Conservation (phyloP, 2,888 invertebrate genomes). For the Lithophane semibrunnea region DNA sequence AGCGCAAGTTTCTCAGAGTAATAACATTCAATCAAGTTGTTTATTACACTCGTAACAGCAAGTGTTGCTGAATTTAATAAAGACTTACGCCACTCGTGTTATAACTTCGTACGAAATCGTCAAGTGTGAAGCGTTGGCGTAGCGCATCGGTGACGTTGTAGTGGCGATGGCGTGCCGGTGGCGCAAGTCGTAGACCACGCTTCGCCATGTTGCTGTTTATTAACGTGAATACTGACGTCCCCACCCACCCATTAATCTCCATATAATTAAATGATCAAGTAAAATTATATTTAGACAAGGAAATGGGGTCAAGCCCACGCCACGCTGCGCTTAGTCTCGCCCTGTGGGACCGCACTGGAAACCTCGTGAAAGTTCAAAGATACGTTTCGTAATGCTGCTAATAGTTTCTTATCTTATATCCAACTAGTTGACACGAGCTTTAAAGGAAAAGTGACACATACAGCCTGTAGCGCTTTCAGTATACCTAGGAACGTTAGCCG, state of each 20-base stretch:
- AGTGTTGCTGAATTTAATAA: conserved; percentile 22
- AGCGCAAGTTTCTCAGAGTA: conserved; percentile 39
- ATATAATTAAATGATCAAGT: conserved; percentile 90
- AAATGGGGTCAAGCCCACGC: conserved; percentile 86
- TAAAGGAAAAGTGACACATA: conserved; percentile 56
- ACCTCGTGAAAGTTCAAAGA: conserved; percentile 73
- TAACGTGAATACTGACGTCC: conserved; percentile 86
- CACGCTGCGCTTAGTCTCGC: conserved; percentile 75
- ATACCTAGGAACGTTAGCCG: conserved; percentile 20
- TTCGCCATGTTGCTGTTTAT: conserved; percentile 73
- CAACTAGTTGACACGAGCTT: conserved; percentile 53
- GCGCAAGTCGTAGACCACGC: conserved; percentile 9
- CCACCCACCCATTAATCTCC: conserved; percentile 87
- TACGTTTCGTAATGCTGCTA: conserved; percentile 52
- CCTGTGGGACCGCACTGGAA: conserved; percentile 74
- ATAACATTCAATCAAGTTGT: conserved; percentile 45
- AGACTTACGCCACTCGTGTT: background rate
- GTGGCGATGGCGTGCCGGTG: conserved; percentile 12
- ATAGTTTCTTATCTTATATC: conserved; percentile 52
- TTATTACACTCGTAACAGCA: conserved; percentile 32
- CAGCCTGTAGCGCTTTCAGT: conserved; percentile 52
- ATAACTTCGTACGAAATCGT: conserved; percentile 8
- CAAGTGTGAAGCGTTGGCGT: background rate
- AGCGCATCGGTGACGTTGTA: conserved; percentile 3
- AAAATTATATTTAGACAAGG: conserved; percentile 89